Evolutionary conservation across 2,113 vertebrate species (phyloP).

Genomic region (Aythya baeri): DNA sequence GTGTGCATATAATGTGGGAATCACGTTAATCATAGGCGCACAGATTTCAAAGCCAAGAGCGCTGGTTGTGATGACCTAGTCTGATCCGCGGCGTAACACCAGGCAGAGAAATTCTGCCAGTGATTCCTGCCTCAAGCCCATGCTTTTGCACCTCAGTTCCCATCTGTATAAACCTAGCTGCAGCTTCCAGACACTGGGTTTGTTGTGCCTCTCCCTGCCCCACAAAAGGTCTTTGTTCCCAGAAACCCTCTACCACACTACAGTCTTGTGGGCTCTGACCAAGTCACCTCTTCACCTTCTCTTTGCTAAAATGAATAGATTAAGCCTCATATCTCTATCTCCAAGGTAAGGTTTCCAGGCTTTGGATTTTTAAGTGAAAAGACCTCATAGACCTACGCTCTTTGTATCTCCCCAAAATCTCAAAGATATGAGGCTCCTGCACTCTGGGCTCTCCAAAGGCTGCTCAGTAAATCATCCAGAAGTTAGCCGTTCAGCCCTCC

Average conservation of each 20-base stretch:
- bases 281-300: constrained; percentile 20
- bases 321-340: neutral
- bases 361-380: constrained; percentile 18
- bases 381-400: neutral
- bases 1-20: constrained; percentile 72
- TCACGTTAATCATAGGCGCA: constrained; percentile 63
- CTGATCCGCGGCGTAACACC: constrained; percentile 31
- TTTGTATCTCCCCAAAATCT: neutral
- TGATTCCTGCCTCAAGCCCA: constrained; percentile 56
- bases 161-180: constrained; percentile 49
- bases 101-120: constrained; percentile 54
- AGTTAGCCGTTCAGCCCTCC: neutral
- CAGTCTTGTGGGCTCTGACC: constrained; percentile 32
- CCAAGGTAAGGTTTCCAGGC: neutral
- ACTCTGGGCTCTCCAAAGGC: neutral
- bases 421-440: neutral
- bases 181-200: constrained; percentile 55
- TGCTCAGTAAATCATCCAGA: neutral
- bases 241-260: constrained; percentile 41
- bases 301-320: constrained; percentile 23
- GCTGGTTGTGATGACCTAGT: constrained; percentile 62
- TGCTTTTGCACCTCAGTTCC: constrained; percentile 64
- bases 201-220: constrained; percentile 43
- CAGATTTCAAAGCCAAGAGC: constrained; percentile 63
- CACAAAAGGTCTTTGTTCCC: constrained; percentile 49